A percentile compares a stretch with the other conserved stretches of the same genome.
These are phyloP conservation scores for Varanus komodoensis DNA, from an alignment of 2,113 vertebrate species.

Conservation along the genomic window DNA sequence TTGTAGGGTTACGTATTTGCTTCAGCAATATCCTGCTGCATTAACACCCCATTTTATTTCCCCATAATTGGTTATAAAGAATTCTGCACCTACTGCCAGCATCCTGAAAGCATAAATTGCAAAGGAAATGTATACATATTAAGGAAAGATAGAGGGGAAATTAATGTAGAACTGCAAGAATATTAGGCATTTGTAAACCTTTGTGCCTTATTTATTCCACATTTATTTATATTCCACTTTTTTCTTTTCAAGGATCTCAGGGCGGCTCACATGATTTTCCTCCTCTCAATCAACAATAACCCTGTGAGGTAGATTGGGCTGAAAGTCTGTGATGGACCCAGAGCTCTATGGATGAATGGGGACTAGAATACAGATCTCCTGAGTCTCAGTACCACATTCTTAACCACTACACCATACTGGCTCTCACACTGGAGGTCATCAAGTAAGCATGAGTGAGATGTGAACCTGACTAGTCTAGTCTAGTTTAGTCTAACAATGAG, in stretches of 20 bases:
- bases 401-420: too few species aligned
- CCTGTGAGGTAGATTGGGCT: too few species aligned
- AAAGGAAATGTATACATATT: background rate
- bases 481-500: too few species aligned
- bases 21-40: conserved; percentile 5
- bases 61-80: conserved; percentile 12
- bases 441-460: too few species aligned
- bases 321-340: too few species aligned
- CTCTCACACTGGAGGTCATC: too few species aligned
- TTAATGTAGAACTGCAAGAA: background rate
- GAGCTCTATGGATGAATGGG: too few species aligned
- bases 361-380: too few species aligned
- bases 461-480: too few species aligned
- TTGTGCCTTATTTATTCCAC: background rate
- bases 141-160: background rate
- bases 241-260: too few species aligned
- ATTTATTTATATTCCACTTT: background rate
- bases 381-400: too few species aligned
- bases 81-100: background rate
- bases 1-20: background rate
- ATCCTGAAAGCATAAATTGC: background rate
- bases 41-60: background rate
- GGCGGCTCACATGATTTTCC: background rate
- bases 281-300: too few species aligned
- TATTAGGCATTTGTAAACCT: background rate